Percentiles rank a stretch among this genome's conserved stretches.
These are phyloP conservation scores for Ips typographus DNA, from an alignment of 1,140 invertebrate species.

Conservation along the genomic window DNA sequence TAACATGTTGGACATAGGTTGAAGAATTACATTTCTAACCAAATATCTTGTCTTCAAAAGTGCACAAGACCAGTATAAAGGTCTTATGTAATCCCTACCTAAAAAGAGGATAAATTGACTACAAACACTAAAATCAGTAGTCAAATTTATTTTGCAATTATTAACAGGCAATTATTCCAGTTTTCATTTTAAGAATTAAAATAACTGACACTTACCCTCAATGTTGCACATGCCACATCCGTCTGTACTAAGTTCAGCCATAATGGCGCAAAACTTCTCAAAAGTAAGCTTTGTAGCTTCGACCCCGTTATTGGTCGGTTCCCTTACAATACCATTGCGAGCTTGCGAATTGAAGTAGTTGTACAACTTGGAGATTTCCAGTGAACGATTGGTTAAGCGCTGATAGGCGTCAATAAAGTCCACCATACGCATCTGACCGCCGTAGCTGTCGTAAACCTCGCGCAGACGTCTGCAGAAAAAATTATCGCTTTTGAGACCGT, in stretches of 20 bases:
- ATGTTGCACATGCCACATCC: constrained; percentile 42
- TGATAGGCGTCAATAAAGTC: constrained; percentile 47
- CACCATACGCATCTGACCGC: constrained; percentile 42
- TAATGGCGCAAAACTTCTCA: constrained; percentile 59
- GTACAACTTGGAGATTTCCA: constrained; percentile 44
- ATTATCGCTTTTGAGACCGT: constrained; percentile 12
- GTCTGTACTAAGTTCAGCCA: constrained; percentile 57
- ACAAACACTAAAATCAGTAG: not conserved
- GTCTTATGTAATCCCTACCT: constrained; percentile 35
- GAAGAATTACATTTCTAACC: constrained; percentile 44
- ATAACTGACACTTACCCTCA: constrained; percentile 42
- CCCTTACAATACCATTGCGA: constrained; percentile 23
- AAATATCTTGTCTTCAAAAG: constrained; percentile 49
- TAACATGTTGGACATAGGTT: constrained; percentile 43
- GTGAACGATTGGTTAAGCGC: constrained; percentile 45
- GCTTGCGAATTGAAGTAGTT: constrained; percentile 42
- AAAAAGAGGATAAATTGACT: constrained; percentile 12
- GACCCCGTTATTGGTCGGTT: not conserved
- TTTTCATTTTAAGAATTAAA: not conserved
- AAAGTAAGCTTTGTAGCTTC: constrained; percentile 48
- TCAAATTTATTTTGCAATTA: not conserved
- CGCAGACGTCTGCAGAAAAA: constrained; percentile 45
- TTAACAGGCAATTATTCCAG: not conserved
- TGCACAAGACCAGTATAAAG: constrained; percentile 48
- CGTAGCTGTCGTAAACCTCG: constrained; percentile 48